phyloP scores from a whole-genome alignment of 2,113 vertebrate genomes.

The Uria aalge region DNA sequence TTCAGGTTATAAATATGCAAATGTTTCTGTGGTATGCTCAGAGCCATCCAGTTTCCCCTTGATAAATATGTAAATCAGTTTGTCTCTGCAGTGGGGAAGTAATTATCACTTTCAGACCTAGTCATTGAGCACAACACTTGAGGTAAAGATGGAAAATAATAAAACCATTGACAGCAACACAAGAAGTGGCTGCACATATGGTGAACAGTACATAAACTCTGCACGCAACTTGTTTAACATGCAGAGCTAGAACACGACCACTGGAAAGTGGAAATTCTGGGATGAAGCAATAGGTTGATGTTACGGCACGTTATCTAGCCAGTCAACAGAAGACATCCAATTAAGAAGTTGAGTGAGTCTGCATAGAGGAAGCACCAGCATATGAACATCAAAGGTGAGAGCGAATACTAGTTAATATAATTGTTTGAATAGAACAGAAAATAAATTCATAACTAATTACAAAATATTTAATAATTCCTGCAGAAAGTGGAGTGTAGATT shows the following conservation, averaged over 20 bases:
- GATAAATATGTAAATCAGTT: slow-evolving; percentile 61
- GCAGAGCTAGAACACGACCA: not conserved
- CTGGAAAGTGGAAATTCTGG: not conserved
- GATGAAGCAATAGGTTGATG: not conserved
- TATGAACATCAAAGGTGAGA: not conserved
- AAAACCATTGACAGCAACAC: slow-evolving; percentile 38
- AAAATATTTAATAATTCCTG: not conserved
- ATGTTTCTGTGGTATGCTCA: slow-evolving; percentile 1
- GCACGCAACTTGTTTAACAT: slow-evolving; percentile 12
- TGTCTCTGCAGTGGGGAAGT: slow-evolving; percentile 29
- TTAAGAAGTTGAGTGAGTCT: not conserved
- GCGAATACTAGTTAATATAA: not conserved
- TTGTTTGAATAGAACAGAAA: not conserved
- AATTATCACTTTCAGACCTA: slow-evolving; percentile 64
- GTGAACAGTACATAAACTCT: slow-evolving; percentile 24
- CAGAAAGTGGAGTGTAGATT: not conserved
- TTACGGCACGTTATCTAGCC: not conserved
- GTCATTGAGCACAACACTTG: slow-evolving; percentile 33
- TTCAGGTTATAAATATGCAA: slow-evolving; percentile 53
- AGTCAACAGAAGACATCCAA: not conserved
- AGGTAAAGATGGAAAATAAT: slow-evolving; percentile 50
- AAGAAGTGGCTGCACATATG: slow-evolving; percentile 37
- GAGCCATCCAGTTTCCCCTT: slow-evolving; percentile 38
- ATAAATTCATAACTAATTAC: not conserved
- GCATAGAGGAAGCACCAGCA: not conserved